A percentile compares a stretch with the other conserved stretches of the same genome.
phyloP scores from a whole-genome alignment of 2,888 invertebrate species.

The Subacronicta megacephala region DNA sequence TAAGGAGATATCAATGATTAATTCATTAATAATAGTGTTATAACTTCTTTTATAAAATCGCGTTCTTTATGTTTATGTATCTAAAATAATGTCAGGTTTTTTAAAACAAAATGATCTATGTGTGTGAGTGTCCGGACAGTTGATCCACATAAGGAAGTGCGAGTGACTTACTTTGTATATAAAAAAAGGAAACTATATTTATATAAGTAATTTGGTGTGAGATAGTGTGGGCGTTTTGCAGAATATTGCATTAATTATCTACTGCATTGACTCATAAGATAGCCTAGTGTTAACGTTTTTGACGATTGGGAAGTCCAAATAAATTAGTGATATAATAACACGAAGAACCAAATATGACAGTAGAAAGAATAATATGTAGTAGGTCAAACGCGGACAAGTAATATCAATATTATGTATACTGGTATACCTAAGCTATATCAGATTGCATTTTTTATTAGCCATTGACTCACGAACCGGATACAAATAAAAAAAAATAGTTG shows the following conservation, averaged over 20 bases:
- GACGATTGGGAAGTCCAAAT: constrained; percentile 17
- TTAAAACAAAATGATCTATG: not conserved
- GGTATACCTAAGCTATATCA: constrained; percentile 6
- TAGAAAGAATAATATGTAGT: constrained; percentile 6
- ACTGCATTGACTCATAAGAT: constrained; percentile 21
- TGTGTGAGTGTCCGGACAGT: too few relatives aligned
- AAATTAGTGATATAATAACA: constrained; percentile 31
- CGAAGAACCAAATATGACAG: constrained; percentile 10
- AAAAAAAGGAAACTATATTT: constrained; percentile 9
- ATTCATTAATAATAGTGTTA: too few relatives aligned
- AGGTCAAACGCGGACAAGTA: constrained; percentile 11
- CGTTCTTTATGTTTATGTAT: too few relatives aligned
- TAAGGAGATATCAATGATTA: too few relatives aligned
- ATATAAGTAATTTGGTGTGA: not conserved
- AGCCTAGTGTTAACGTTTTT: constrained; percentile 22
- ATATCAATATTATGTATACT: constrained; percentile 7
- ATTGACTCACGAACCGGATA: constrained; percentile 32
- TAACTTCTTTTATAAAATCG: too few relatives aligned
- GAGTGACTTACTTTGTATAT: constrained; percentile 19
- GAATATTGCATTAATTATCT: constrained; percentile 39
- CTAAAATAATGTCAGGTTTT: too few relatives aligned
- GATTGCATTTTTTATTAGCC: constrained; percentile 22
- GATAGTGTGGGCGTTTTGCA: constrained; percentile 40
- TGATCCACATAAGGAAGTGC: too few relatives aligned
- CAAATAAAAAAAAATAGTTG: constrained; percentile 31